A percentile compares a stretch with the other conserved stretches of the same genome.
These are phyloP conservation scores for Hydra vulgaris DNA, from an alignment of 30 jellyfish, hydroid and myxozoan genomes.

Conservation along the genomic window DNA sequence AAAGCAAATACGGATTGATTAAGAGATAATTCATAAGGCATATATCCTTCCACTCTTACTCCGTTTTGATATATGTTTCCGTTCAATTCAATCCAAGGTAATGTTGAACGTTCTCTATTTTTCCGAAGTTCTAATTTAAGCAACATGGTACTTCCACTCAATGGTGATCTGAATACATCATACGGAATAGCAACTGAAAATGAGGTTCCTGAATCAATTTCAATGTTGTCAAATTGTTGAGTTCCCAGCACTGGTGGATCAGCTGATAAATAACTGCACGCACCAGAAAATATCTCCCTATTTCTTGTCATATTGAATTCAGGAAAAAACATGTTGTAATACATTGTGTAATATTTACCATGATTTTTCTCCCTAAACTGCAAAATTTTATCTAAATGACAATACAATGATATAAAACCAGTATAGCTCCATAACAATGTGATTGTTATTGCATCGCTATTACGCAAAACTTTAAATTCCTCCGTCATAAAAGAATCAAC, in stretches of 20 bases:
- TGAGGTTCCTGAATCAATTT: constrained; percentile 27
- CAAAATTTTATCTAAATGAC: constrained; percentile 26
- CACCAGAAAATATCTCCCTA: constrained; percentile 8
- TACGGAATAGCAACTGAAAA: constrained; percentile 30
- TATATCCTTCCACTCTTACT: constrained; percentile 9
- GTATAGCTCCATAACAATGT: constrained; percentile 44
- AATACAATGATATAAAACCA: constrained; percentile 18
- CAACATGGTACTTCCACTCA: constrained; percentile 23
- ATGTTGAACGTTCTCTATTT: not conserved
- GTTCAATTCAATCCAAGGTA: constrained; percentile 7
- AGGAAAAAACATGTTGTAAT: constrained; percentile 31
- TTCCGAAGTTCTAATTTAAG: constrained; percentile 10
- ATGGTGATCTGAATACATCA: constrained; percentile 39
- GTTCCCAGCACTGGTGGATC: constrained; percentile 35
- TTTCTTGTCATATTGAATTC: constrained; percentile 16
- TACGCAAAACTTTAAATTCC: constrained; percentile 15
- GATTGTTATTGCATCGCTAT: constrained; percentile 4
- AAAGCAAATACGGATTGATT: not conserved
- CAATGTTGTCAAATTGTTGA: constrained; percentile 1
- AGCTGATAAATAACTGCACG: constrained; percentile 36
- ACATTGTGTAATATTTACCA: constrained; percentile 20
- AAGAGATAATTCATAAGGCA: constrained; percentile 10
- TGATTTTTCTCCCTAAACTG: constrained; percentile 35
- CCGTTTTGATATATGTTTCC: constrained; percentile 12
- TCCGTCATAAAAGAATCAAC: constrained; percentile 13